phyloP scores from a whole-genome alignment of 2,113 vertebrate species.

The Antechinus stuartii region DNA sequence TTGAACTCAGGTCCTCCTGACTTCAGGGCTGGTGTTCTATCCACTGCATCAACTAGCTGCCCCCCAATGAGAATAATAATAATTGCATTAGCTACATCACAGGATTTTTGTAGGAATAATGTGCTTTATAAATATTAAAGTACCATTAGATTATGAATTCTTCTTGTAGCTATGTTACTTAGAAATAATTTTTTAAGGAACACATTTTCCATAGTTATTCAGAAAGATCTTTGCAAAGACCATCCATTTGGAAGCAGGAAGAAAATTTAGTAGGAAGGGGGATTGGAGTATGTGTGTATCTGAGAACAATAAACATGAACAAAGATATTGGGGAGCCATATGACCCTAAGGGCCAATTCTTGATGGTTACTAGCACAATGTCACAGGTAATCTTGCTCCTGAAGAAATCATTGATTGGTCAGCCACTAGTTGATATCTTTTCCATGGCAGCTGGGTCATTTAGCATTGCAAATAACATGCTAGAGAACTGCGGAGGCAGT shows the following conservation, averaged over 20 bases:
- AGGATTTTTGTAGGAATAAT: not conserved
- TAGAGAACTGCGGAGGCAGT: not conserved
- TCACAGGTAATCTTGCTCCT: not conserved
- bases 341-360: not conserved
- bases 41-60: too few relatives aligned
- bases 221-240: not conserved
- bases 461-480: not conserved
- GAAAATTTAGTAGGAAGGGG: not conserved
- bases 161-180: not conserved
- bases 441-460: not conserved
- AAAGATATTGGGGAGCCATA: not conserved
- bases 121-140: not conserved
- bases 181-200: not conserved
- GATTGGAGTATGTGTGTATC: not conserved
- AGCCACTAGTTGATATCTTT: not conserved
- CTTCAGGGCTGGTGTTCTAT: too few relatives aligned
- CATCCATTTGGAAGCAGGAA: not conserved
- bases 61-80: not conserved
- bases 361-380: not conserved
- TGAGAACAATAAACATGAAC: not conserved
- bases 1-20: too few relatives aligned
- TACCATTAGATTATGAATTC: not conserved
- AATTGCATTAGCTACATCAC: not conserved
- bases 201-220: not conserved
- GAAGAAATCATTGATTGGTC: not conserved